Evolutionary conservation across 2,113 vertebrate genomes (phyloP).

Genomic region (Dryoscopus gambensis): DNA sequence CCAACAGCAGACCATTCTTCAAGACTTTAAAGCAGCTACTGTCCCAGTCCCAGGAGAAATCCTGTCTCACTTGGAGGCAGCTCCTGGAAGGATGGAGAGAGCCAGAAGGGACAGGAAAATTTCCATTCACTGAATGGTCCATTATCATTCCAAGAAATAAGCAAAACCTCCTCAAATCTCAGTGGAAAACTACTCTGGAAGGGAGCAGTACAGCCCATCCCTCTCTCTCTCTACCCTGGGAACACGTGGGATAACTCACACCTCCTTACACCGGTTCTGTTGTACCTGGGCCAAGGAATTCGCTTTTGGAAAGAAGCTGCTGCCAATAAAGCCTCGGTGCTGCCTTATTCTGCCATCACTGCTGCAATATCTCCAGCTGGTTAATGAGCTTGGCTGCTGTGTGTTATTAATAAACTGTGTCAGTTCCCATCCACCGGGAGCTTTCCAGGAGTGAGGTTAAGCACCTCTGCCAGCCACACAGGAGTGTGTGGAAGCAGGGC

Average conservation of each 20-base stretch:
- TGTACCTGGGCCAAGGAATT: neutral
- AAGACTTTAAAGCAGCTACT: neutral
- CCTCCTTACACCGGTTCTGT: neutral
- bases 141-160: neutral
- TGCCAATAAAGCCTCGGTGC: neutral
- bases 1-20: neutral
- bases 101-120: neutral
- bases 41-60: neutral
- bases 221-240: neutral
- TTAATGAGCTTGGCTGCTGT: neutral
- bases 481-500: rapidly evolving
- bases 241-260: neutral
- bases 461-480: neutral
- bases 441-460: neutral
- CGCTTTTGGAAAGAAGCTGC: neutral
- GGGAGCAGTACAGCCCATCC: neutral
- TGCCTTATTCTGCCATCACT: neutral
- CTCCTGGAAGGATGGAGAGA: neutral
- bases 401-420: neutral
- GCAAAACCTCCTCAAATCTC: neutral
- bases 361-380: neutral
- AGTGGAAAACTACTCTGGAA: neutral
- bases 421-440: neutral
- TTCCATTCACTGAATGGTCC: neutral
- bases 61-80: rapidly evolving